These are phyloP conservation scores for Solenodon paradoxus DNA, from an alignment of 2,113 vertebrate species.

Conservation along the genomic window DNA sequence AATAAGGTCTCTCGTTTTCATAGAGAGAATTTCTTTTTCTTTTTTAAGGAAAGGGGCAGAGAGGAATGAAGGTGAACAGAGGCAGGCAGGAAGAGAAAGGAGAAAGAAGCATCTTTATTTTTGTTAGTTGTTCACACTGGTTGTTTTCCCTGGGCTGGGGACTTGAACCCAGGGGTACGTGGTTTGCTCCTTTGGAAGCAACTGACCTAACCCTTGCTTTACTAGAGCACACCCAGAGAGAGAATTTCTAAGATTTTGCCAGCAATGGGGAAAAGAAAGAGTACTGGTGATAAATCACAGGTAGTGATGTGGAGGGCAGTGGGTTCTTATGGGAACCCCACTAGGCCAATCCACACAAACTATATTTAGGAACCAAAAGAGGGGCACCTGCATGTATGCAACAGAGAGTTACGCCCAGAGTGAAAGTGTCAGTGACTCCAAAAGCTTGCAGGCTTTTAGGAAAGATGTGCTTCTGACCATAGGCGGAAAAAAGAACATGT, in stretches of 20 bases:
- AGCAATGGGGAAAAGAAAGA: background rate
- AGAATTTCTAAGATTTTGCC: background rate
- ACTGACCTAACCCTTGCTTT: no score
- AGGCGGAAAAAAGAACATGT: background rate
- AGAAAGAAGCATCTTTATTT: no score
- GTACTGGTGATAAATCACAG: background rate
- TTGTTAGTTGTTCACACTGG: no score
- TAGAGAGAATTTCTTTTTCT: background rate
- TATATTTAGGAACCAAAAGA: background rate
- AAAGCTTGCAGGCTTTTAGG: background rate
- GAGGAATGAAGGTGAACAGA: no score
- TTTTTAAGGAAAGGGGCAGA: no score
- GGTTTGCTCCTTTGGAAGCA: no score
- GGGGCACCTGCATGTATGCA: background rate
- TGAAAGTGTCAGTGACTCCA: no score
- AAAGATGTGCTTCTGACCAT: background rate
- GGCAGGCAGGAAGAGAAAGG: no score
- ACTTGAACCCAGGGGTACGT: no score
- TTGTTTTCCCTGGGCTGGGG: no score
- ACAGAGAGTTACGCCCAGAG: background rate
- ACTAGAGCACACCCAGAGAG: background rate
- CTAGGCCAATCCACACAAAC: background rate
- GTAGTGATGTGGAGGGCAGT: background rate
- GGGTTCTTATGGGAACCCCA: background rate
- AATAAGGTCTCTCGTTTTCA: background rate